phyloP scores from a whole-genome alignment of 92 coral and sea anemone genomes.

The Anthopleura xanthogrammica region DNA sequence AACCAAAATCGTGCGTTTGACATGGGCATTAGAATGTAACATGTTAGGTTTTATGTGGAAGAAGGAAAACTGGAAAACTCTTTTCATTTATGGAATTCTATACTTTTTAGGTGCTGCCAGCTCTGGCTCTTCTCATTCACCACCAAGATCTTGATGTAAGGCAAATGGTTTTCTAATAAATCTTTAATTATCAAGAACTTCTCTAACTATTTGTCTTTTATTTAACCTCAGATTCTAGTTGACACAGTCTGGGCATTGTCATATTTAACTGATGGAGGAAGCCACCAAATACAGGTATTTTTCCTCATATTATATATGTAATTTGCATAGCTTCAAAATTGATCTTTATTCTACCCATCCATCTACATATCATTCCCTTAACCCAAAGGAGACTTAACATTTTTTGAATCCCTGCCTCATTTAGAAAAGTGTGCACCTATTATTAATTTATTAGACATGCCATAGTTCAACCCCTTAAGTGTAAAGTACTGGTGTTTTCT shows the following conservation, averaged over 20 bases:
- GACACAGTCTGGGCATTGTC: constrained; percentile 99
- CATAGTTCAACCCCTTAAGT: background rate
- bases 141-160: constrained; percentile 95
- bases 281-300: constrained; percentile 91
- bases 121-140: constrained; percentile 90
- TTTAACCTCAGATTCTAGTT: constrained; percentile 75
- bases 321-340: too few species aligned
- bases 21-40: background rate
- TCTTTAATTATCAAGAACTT: background rate
- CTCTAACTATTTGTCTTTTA: background rate
- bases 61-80: too few species aligned
- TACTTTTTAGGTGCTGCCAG: constrained; percentile 79
- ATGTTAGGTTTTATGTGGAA: background rate
- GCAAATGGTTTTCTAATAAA: constrained; percentile 3
- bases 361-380: too few species aligned
- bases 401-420: background rate
- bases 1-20: too few species aligned
- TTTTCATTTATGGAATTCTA: background rate
- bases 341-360: too few species aligned
- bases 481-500: too few species aligned
- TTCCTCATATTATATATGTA: background rate
- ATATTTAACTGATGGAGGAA: constrained; percentile 97
- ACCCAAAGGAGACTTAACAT: too few species aligned
- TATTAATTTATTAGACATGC: background rate
- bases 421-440: background rate